Evolutionary conservation across 2,888 invertebrate species (phyloP).

Genomic region (Elysia crispata): DNA sequence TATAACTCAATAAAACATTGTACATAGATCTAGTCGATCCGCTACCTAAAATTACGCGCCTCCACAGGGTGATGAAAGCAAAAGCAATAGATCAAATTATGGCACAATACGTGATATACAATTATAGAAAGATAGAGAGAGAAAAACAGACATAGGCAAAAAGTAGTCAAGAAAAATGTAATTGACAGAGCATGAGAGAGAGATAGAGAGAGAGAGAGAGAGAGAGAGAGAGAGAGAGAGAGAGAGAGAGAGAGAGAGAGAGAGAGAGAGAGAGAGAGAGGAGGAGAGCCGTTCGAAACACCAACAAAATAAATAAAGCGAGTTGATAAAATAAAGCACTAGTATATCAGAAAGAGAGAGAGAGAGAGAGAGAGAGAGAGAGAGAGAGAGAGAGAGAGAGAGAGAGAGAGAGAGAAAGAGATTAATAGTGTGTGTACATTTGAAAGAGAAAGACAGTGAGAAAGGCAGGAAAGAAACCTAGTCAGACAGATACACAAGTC

Average conservation of each 20-base stretch:
- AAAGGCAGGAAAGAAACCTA: too few species aligned
- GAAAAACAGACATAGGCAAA: not conserved
- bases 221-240: conserved; percentile 11
- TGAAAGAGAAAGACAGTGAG: too few species aligned
- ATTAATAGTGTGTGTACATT: not conserved
- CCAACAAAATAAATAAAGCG: too few species aligned
- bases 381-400: not conserved
- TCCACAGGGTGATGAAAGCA: too few species aligned
- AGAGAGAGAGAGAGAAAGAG: conserved; percentile 5
- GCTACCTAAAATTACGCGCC: too few species aligned
- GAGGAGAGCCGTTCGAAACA: too few species aligned
- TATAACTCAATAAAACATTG: too few species aligned
- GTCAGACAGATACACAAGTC: too few species aligned
- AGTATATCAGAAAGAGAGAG: conserved; percentile 5
- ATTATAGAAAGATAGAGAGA: conserved; percentile 31
- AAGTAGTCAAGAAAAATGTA: not conserved
- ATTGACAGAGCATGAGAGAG: not conserved
- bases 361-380: conserved; percentile 22
- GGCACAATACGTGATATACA: too few species aligned
- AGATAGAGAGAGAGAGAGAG: not conserved
- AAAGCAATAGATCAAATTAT: too few species aligned
- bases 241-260: conserved; percentile 14
- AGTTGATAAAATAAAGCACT: too few species aligned
- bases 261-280: not conserved
- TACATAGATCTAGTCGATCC: too few species aligned